Evolutionary conservation across 2,888 invertebrate genomes (phyloP), one percentile per base, ranked within the genome.

Genomic region (Megamerina dolium): DNA sequence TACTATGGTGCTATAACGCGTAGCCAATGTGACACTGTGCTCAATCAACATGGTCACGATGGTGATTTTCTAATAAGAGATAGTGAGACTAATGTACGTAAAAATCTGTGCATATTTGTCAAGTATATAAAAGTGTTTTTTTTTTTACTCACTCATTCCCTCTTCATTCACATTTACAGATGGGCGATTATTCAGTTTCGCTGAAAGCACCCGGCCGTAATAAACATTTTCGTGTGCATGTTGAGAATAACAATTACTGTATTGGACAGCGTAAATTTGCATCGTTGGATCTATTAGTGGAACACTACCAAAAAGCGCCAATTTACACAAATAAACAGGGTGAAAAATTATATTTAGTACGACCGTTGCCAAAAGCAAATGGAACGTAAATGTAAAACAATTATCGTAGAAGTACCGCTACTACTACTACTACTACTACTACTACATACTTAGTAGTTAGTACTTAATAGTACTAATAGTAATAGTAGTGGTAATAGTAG

Each of bases 21-120:
- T 63, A 87, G 88, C 60, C 93, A 96, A 74, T 96, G 96, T 78
- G 97, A 99, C 76, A 84, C 85, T 60, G 79, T 97, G 70, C 82
- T 99, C 68, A 92, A 91, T 76, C 87, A 90, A 69, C 87, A 89
- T 71, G 99, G 94, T 14, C 87, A 89, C 66, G 93, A 97, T 74
- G 99, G 99, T 10, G 97, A 99, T 76, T 99, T 94, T 78, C 84
- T 99, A 66, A 94, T 99, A 63, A 78, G 99, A 59, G 97, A 97
- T 76, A 95, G 94, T 69, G 99, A 99, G 80, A 96, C 97, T 61
- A 97, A 96, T 75, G 97, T 96, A 73, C 85, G 87, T 78, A 17
- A 6, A 13, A 14, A 32, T 31, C 31, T 3, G 3, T 21, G 29
- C 34, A 10, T 23, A 36, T 9, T 4, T 33, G 3, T 10, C 4